phyloP scores from a whole-genome alignment of 2,888 invertebrate genomes.

The Tetramorium bicarinatum region DNA sequence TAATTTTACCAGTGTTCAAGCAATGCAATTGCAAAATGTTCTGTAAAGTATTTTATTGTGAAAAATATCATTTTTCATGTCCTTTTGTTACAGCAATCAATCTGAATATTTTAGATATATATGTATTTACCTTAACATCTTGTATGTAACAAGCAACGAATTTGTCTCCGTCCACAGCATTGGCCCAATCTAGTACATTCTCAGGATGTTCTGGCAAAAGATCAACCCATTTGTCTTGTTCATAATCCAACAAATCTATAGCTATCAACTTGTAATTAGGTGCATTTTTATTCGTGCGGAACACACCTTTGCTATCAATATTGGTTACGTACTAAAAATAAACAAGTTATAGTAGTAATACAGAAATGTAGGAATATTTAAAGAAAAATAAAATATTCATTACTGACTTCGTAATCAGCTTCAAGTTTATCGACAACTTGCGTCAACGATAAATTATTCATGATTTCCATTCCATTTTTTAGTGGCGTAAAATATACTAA shows the following conservation, averaged over 20 bases:
- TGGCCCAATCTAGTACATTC: conserved; percentile 96
- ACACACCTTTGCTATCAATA: conserved; percentile 92
- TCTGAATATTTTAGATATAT: conserved; percentile 1
- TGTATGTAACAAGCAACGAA: conserved; percentile 95
- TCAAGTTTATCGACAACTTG: conserved; percentile 96
- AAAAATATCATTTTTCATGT: background rate
- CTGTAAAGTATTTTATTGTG: conserved; percentile 86
- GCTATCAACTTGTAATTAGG: conserved; percentile 96
- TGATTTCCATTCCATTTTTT: conserved; percentile 89
- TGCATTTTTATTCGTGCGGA: conserved; percentile 97
- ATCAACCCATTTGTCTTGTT: conserved; percentile 93
- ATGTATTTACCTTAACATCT: conserved; percentile 94
- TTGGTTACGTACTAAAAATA: conserved; percentile 94
- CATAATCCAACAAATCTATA: conserved; percentile 92
- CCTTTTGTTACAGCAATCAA: conserved; percentile 17
- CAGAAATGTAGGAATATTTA: background rate
- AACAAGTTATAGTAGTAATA: background rate
- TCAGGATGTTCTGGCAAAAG: conserved; percentile 94
- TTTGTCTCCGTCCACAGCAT: conserved; percentile 94
- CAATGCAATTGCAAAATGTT: conserved; percentile 94
- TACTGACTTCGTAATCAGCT: conserved; percentile 95
- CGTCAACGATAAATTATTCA: conserved; percentile 90
- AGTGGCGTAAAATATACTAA: conserved; percentile 95
- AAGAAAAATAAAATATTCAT: background rate
- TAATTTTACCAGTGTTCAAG: conserved; percentile 90